phyloP scores from a whole-genome alignment of 1,140 invertebrate genomes.

The Helicorthomorpha holstii region DNA sequence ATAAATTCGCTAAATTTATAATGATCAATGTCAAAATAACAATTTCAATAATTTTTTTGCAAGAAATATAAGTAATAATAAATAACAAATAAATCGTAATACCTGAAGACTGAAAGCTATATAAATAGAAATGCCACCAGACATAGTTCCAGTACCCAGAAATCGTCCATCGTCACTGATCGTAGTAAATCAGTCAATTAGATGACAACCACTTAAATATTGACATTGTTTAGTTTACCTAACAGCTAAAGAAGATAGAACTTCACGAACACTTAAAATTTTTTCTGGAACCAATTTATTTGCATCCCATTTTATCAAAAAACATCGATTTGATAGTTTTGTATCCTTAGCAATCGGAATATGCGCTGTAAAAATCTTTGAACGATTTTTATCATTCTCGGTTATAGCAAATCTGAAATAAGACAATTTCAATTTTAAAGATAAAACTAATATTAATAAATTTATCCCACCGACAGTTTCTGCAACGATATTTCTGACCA shows the following conservation, averaged over 20 bases:
- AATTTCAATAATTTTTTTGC: not conserved
- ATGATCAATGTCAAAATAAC: not conserved
- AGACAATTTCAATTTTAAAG: not conserved
- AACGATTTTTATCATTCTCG: constrained; percentile 41
- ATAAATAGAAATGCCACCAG: constrained; percentile 74
- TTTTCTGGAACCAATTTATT: constrained; percentile 20
- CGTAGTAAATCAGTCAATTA: too few species aligned
- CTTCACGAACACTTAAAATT: constrained; percentile 34
- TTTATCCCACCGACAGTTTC: constrained; percentile 47
- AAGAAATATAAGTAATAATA: not conserved
- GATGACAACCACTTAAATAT: not conserved
- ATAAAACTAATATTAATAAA: not conserved
- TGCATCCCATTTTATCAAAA: constrained; percentile 29
- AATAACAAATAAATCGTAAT: not conserved
- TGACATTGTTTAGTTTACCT: constrained; percentile 20
- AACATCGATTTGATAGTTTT: constrained; percentile 26
- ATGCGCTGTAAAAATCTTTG: constrained; percentile 58
- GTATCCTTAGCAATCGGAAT: constrained; percentile 59
- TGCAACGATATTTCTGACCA: constrained; percentile 59
- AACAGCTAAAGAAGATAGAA: constrained; percentile 66
- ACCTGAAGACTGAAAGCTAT: constrained; percentile 78
- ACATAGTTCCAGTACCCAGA: constrained; percentile 81
- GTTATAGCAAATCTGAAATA: constrained; percentile 44
- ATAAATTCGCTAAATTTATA: constrained; percentile 48
- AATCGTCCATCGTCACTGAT: constrained; percentile 77